Base-by-base conservation (phyloP, 2,113 vertebrate genomes). In the Holacanthus passer region DNA sequence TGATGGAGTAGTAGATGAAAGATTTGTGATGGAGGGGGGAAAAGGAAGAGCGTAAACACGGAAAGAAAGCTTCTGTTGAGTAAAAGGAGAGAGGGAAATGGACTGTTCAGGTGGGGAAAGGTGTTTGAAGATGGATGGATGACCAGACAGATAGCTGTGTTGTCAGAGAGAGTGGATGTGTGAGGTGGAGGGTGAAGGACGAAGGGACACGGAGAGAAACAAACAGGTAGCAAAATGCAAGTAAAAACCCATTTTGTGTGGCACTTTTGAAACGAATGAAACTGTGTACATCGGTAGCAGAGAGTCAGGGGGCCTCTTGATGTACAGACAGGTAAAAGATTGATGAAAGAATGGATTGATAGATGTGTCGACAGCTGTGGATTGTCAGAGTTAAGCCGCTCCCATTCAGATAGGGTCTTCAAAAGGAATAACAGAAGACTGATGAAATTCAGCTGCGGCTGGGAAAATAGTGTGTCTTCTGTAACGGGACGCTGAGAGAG, bases 321-420 rank as follows among this genome's bases (percentile, higher is more conserved):
- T 53, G 74, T 59, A 52, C 52, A 72, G 79, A 72, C 68, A 73
- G 83, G 82, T 92, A 56, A 81, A 82, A 80, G 86, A 89, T 84
- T 83, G 90, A 91, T 91, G 82, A 89, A 82, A 79, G 79, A 37
- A 35, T 52, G 58, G 55, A 83, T 64, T 81, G 89, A 92, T 83
- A 73, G 77, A 88, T 85, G 83, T 82, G 80, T 82, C 67, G 83
- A 92, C 89, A 86, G 72, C 85, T 53, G 82, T 17, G 85, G 77
- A 78, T 86, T 83, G 84, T 90, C 88, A 78, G 65, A 37, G 79
- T 81, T 86, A 87, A 87, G 88, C 76, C 32, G 31, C 45, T 72
- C 50, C 71, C 71, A 77, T 92, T 91, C 86, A 90, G 88, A 93
- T 87, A 84, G 82, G 71, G 72, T 92, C 89, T 89, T 90, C 82